phyloP scores from a whole-genome alignment of 2,888 invertebrate species.

The Trachelus tabidus region DNA sequence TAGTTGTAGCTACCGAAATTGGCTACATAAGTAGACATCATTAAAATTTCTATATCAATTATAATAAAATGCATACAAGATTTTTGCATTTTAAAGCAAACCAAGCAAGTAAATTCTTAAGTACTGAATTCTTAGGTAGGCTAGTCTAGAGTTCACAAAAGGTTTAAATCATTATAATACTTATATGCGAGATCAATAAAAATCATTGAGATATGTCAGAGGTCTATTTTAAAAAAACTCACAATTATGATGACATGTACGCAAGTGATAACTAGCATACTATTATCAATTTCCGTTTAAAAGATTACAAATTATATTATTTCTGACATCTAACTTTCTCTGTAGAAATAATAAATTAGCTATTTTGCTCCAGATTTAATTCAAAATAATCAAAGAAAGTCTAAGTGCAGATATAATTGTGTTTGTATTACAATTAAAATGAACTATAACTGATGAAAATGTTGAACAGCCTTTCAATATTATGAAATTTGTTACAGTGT shows the following conservation, averaged over 20 bases:
- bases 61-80: not conserved
- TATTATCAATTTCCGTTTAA: not conserved
- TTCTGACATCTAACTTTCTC: not conserved
- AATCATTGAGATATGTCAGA: not conserved
- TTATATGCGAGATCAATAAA: not conserved
- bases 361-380: no score
- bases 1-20: not conserved
- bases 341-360: not conserved
- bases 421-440: not conserved
- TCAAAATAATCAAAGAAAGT: no score
- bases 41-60: not conserved
- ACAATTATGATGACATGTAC: not conserved
- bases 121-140: not conserved
- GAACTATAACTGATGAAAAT: not conserved
- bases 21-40: not conserved
- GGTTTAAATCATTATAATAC: not conserved
- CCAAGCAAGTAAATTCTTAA: not conserved
- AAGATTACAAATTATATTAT: not conserved
- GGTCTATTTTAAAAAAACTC: not conserved
- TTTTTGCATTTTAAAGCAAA: not conserved
- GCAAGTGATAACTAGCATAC: not conserved
- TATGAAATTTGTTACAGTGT: not conserved
- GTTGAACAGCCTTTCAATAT: not conserved
- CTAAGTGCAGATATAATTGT: no score
- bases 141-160: not conserved